These are phyloP conservation scores for Pampus argenteus DNA, from an alignment of 2,797 vertebrate genomes.

Conservation along the genomic window DNA sequence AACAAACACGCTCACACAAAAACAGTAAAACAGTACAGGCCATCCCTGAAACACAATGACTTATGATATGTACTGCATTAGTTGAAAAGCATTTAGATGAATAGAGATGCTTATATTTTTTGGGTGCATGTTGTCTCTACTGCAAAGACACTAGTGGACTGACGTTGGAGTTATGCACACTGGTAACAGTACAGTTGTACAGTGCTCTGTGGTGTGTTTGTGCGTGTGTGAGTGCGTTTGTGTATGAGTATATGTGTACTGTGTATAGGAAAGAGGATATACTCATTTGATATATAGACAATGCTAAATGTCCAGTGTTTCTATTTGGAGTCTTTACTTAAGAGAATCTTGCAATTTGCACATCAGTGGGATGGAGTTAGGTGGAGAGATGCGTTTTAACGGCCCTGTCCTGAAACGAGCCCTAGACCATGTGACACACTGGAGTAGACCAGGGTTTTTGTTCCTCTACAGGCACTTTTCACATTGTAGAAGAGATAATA, in stretches of 20 bases:
- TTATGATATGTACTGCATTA: conserved; percentile 52
- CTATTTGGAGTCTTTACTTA: conserved; percentile 92
- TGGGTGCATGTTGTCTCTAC: conserved; percentile 42
- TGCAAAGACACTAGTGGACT: conserved; percentile 65
- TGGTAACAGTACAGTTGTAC: conserved; percentile 49
- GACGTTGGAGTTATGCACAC: conserved; percentile 52
- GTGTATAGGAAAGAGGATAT: conserved; percentile 74
- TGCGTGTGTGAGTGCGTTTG: conserved; percentile 58
- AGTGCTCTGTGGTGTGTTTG: conserved; percentile 65
- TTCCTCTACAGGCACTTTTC: conserved; percentile 58
- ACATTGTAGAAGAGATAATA: conserved; percentile 37
- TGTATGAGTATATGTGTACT: conserved; percentile 66
- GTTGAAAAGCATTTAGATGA: conserved; percentile 29
- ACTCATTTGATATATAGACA: conserved; percentile 72
- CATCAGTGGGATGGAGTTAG: conserved; percentile 91
- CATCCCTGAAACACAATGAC: conserved; percentile 43
- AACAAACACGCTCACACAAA: conserved; percentile 35
- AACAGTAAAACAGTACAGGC: conserved; percentile 44
- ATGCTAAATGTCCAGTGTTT: conserved; percentile 93
- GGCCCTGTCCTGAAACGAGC: conserved; percentile 59
- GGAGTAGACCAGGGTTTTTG: conserved; percentile 60
- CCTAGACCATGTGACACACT: conserved; percentile 67
- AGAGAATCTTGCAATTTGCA: conserved; percentile 99
- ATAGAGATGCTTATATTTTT: conserved; percentile 31
- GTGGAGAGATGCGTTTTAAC: conserved; percentile 73